Conservation (phyloP, 53 echinoderm and acorn worm species). For the Holothuria leucospilota region DNA sequence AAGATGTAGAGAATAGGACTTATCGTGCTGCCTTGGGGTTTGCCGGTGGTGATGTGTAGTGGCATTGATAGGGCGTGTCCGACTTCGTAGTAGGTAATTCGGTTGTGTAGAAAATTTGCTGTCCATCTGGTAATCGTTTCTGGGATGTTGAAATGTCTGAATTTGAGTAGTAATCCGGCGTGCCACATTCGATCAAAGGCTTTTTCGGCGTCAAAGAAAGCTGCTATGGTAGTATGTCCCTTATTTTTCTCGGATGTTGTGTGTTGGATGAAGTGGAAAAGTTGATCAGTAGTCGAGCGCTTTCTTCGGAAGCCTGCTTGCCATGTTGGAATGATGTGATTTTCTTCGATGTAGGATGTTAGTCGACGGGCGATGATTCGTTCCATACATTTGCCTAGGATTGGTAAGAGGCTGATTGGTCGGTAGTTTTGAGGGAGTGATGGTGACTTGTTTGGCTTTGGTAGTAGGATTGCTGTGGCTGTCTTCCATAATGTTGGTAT, state of each 20-base stretch:
- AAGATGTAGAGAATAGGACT: no score
- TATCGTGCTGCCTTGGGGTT: no score
- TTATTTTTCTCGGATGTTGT: no score
- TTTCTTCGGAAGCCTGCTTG: conserved; percentile 1
- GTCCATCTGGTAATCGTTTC: conserved; percentile 9
- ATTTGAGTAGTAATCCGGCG: neutral
- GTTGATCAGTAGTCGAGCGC: conserved; percentile 4
- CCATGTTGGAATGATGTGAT: neutral
- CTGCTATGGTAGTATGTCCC: no score
- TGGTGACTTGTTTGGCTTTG: neutral
- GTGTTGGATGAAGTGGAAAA: no score
- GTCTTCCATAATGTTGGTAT: conserved; percentile 7
- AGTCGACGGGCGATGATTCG: neutral
- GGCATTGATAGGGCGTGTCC: no score
- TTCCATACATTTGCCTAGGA: neutral
- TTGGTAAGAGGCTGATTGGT: neutral
- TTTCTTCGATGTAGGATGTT: neutral
- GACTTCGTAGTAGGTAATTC: no score
- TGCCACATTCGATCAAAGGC: no score
- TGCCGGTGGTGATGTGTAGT: no score
- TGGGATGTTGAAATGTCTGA: neutral
- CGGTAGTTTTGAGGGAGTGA: neutral
- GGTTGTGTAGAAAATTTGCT: neutral
- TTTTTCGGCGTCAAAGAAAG: no score
- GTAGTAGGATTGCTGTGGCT: conserved; percentile 4